Conservation (phyloP, 1,140 invertebrate genomes). For the Plectus sambesii region DNA sequence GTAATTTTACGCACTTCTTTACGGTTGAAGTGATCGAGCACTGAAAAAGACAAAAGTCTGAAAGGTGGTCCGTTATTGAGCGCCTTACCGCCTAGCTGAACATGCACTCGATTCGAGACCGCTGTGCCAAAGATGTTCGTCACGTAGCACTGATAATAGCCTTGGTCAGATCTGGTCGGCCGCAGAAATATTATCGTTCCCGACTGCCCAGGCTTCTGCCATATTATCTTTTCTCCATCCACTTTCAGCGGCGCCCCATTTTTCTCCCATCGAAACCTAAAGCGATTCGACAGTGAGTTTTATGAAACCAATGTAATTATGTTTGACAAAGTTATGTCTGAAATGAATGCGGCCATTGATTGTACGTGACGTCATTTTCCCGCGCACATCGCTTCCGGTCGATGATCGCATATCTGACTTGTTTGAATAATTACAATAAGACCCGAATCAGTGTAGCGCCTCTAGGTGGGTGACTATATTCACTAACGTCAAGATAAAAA, state of each 20-base stretch:
- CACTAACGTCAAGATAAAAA: no score
- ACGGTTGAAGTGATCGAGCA: no score
- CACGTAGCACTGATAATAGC: slow-evolving; percentile 75
- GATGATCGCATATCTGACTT: no score
- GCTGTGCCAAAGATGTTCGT: slow-evolving; percentile 82
- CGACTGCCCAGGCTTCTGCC: slow-evolving; percentile 23
- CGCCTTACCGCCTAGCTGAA: slow-evolving; percentile 28
- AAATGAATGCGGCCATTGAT: no score
- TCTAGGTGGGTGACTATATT: no score
- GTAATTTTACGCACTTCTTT: neutral
- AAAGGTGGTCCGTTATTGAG: no score
- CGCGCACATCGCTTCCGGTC: no score
- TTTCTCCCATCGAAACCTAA: slow-evolving; percentile 34
- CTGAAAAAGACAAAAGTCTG: slow-evolving; percentile 11
- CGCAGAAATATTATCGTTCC: slow-evolving; percentile 29
- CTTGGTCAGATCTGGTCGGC: slow-evolving; percentile 24
- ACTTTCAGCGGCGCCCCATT: slow-evolving; percentile 25
- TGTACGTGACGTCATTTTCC: no score
- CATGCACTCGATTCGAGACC: slow-evolving; percentile 72
- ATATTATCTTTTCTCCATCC: slow-evolving; percentile 23
- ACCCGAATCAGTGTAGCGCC: no score
- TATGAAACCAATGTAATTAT: no score
- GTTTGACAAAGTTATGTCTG: no score
- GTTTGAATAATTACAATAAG: no score
- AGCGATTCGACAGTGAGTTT: slow-evolving; percentile 5